Conservation (phyloP, 2,113 vertebrate species). For the Leptobrachium leishanense region DNA sequence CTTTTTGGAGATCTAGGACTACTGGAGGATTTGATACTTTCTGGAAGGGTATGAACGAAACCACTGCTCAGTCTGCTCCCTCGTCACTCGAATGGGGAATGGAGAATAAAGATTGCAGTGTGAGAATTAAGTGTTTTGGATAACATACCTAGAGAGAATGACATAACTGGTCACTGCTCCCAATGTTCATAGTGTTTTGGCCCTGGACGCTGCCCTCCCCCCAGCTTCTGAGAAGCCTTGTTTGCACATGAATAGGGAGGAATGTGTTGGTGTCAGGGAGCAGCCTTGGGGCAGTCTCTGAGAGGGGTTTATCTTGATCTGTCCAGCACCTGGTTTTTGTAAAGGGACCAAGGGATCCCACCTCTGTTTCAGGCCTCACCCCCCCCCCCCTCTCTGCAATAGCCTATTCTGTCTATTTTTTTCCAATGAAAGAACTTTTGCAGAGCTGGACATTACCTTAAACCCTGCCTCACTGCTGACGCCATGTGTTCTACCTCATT, state of each 20-base stretch:
- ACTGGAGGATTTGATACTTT: too few relatives aligned
- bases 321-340: not conserved
- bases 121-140: too few relatives aligned
- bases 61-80: too few relatives aligned
- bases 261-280: not conserved
- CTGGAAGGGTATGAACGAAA: too few relatives aligned
- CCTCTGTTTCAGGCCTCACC: not conserved
- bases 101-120: too few relatives aligned
- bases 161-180: too few relatives aligned
- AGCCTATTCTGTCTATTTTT: not conserved
- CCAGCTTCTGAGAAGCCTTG: not conserved
- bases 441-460: not conserved
- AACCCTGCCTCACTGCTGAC: not conserved
- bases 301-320: not conserved
- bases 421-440: not conserved
- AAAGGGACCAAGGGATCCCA: not conserved
- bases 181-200: not conserved
- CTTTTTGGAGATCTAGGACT: too few relatives aligned
- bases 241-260: conserved; percentile 29
- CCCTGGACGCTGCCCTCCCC: not conserved
- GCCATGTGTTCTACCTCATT: not conserved
- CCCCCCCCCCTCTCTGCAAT: not conserved
- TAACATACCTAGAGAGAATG: too few relatives aligned
- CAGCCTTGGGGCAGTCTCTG: conserved; percentile 3
- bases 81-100: too few relatives aligned